Evolutionary conservation across 2,888 invertebrate species (phyloP), one percentile per base, ranked within the genome.

Genomic region (Apoderus coryli): DNA sequence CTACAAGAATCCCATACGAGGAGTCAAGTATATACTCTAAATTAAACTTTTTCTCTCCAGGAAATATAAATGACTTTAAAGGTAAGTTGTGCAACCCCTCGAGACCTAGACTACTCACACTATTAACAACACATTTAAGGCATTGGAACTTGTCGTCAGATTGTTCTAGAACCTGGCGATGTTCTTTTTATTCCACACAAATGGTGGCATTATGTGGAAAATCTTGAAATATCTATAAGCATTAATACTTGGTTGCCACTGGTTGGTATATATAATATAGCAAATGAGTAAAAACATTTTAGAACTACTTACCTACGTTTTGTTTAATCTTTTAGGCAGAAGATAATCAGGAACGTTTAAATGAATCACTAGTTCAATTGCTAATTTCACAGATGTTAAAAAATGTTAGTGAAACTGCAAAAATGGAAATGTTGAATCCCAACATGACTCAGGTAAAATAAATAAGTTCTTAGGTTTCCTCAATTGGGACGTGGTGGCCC

Each of bases 151-250:
- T 52, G 50, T 28, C 47, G 46, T 39, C 47, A 72, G 38, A 69
- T 88, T 15, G 67, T 70, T 31, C 57, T 95, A 28, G 63, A 73
- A 25, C 77, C 88, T 6, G 89, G 90, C 0, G 86, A 95, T 57
- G 79, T 88, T 1, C 60, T 96, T 16, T 70, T 82, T 46, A 80
- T 96, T 4, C 95, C 95, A 0, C 69, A 71, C 36, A 79, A 82
- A 36, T 96, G 95, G 93, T 96, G 95, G 95, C 95, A 95, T 61
- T 92, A 81, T 61, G 95, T 93, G 1, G 84, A 88, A 57, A 89
- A 90, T 52, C 80, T 86, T 63, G 61, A 66, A 3, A 54, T 64
- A 19, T 66, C 74, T 27, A 66, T 76, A 16, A 62, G 72, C 31
- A 58, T 76, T 4, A 77, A 77, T 48, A 61, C 64, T 22, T 77